phyloP scores from a whole-genome alignment of 2,113 vertebrate species.

The Tenrec ecaudatus region DNA sequence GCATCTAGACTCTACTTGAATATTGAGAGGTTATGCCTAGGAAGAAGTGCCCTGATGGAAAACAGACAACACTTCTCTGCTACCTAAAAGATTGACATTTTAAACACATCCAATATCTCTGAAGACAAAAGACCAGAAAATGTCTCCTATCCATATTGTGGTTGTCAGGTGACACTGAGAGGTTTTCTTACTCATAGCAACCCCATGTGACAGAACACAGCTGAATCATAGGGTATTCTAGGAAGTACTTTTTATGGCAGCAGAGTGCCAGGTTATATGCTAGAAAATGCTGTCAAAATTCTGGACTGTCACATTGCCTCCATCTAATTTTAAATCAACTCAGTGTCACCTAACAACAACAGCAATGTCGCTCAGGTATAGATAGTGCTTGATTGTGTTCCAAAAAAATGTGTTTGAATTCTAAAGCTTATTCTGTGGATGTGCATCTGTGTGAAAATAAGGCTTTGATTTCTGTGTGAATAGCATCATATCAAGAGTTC shows the following conservation, averaged over 20 bases:
- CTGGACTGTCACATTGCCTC: neutral
- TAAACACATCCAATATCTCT: neutral
- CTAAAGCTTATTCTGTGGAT: neutral
- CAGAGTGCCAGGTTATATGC: neutral
- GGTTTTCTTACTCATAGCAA: neutral
- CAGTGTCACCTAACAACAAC: neutral
- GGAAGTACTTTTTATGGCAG: neutral
- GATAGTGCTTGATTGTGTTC: neutral
- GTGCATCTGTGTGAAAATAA: neutral
- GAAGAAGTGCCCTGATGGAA: neutral
- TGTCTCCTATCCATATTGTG: neutral
- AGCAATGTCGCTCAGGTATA: neutral
- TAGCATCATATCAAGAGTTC: neutral
- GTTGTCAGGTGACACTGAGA: neutral
- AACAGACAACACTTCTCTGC: neutral
- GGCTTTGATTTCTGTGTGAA: neutral
- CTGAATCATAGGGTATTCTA: neutral
- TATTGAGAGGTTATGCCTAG: neutral
- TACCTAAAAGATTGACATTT: neutral
- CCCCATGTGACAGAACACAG: neutral
- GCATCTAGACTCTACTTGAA: neutral
- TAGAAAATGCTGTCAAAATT: neutral
- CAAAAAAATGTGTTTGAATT: neutral
- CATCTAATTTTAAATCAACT: neutral
- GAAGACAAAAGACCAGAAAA: neutral